Evolutionary conservation across 2,888 invertebrate genomes (phyloP).

Genomic region (Mesorhabditis sp.): DNA sequence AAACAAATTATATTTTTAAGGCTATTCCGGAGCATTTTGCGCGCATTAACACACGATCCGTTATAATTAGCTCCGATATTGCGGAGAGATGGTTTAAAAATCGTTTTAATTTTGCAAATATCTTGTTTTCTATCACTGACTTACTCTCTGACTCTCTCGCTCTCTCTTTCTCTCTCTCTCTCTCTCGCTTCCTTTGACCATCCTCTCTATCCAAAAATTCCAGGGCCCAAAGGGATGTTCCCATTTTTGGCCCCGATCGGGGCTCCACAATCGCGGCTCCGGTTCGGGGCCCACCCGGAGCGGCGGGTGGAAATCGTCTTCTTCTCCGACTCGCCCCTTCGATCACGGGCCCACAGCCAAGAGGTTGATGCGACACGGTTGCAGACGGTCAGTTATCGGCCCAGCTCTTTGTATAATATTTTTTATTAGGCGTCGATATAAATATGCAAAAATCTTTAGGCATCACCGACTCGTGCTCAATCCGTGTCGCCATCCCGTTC

Average conservation of each 20-base stretch:
- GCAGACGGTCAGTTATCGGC: background rate
- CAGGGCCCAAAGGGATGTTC: constrained; percentile 19
- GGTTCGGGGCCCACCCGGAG: background rate
- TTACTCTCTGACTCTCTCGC: too few relatives aligned
- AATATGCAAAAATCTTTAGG: background rate
- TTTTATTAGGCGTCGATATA: background rate
- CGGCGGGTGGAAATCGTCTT: constrained; percentile 13
- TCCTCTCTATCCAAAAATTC: too few relatives aligned
- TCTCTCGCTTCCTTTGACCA: too few relatives aligned
- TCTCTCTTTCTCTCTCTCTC: too few relatives aligned
- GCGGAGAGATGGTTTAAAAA: too few relatives aligned
- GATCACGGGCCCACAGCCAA: background rate
- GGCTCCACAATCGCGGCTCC: constrained; percentile 15
- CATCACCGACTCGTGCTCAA: background rate
- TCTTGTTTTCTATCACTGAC: too few relatives aligned
- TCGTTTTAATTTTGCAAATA: too few relatives aligned
- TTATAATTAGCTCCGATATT: too few relatives aligned
- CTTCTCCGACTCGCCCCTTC: constrained; percentile 19
- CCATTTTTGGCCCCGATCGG: constrained; percentile 35
- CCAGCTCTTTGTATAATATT: background rate
- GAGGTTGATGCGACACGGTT: background rate
- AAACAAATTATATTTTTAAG: too few relatives aligned
- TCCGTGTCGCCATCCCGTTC: constrained; percentile 9
- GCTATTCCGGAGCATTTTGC: too few relatives aligned
- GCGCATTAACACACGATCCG: too few relatives aligned